Base-by-base conservation (phyloP, 1,140 invertebrate species). In the Dolichoris vasculosae region DNA sequence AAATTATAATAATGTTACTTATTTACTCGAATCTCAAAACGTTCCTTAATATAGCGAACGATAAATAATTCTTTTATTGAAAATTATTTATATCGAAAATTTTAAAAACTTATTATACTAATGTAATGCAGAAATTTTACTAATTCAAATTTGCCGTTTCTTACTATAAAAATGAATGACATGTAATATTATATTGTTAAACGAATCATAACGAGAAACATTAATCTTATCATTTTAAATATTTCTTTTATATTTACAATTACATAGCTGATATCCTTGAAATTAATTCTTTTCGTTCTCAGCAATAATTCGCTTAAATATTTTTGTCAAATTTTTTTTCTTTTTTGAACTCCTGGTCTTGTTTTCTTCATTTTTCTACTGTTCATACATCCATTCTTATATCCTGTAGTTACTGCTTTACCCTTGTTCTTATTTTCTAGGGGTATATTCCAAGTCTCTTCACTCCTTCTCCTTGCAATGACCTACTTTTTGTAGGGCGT, bases 371-470 rank as follows among this genome's bases (percentile, higher is more conserved):
- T 69, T 69, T 69, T 40, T 38, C 67, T 9, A 35, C 15, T 38
- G 32, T 69, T 11, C 13, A 11, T 32, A 67, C 63, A 2, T 38
- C 67, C 2, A 20, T 69, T 69, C 67, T 69, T 69, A 69, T 35
- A 69, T 69, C 0, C 67, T 38, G 15, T 59, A 20, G 55, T 20
- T 38, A 7, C 67, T 38, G 67, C 2, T 69, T 69, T 38, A 69
- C 13, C 32, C 32, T 69, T 69, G 23, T 69, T 69, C 67, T 69
- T 69, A 38, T 69, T 69, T 69, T 69, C 67, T 69, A 38, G 67
- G 67, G 15, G n/a, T 69, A 38, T 7, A 69, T 4, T 69, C 35
- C 13, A 69, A 69, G 32, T 38, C 35, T 17, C 17, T 38, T 69
- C 30, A 15, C 32, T 69, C 67, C 23, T 32, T 64, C 30, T 69